Base-by-base conservation (phyloP, 2,888 invertebrate species). In the Amaurobius ferox region DNA sequence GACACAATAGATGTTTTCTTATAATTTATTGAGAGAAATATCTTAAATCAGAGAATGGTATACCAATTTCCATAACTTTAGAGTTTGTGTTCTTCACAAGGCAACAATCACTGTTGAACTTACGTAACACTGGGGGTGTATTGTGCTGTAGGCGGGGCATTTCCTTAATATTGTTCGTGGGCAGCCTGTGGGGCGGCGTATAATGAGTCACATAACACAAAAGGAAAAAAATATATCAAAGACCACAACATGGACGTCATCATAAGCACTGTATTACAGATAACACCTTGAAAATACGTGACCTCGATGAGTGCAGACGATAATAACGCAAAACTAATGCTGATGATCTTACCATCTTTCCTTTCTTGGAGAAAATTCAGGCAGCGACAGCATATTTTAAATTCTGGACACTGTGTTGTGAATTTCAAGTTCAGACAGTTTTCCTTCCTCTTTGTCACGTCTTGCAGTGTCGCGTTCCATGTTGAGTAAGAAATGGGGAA, bases 391-490 rank as follows among this genome's bases (percentile, higher is more conserved):
- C 2, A 1, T 55, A 2, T 23, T 55, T 55, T n/a, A 55, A 55
- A 55, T 55, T 55, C 55, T 55, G 23, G 1, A 23, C 16, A 11
- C 7, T 23, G 5, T 23, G 23, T 55, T 11, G 23, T 6, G 16
- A 55, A 55, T 55, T 55, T 55, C 55, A 55, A 55, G 55, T 55
- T 55, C 55, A 55, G 23, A 23, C 44, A 23, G 55, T 55, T 55
- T 55, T 55, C 13, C 23, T 55, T 23, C 55, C 55, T 1, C 11
- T 55, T 23, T 55, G 55, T 55, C 55, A 55, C 55, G 55, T 55
- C 5, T n/a, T 23, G 5, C 5, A 19, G 2, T 23, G 55, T 55
- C 23, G 55, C 55, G 55, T 23, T 55, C 55, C 3, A 16, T 23
- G 16, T 55, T 23, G 11, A 3, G 16, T 55, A 55, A 55, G 23